These are phyloP conservation scores for Lutjanus campechanus DNA, from an alignment of 2,797 vertebrate species.

Conservation along the genomic window DNA sequence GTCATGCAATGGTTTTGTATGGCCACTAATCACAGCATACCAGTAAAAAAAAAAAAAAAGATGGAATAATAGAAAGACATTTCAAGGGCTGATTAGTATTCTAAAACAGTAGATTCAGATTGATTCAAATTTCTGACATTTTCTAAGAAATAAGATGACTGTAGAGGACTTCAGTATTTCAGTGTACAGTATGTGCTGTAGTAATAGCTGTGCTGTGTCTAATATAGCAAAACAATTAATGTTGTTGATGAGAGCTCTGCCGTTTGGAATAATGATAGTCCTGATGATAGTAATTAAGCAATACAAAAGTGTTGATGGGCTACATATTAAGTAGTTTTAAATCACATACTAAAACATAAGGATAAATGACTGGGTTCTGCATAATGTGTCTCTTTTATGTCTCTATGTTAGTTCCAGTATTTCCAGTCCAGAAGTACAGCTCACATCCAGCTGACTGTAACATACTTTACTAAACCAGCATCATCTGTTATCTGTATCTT, in stretches of 20 bases:
- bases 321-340: constrained; percentile 28
- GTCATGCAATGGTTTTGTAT: constrained; percentile 54
- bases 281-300: constrained; percentile 61
- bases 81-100: constrained; percentile 70
- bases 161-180: constrained; percentile 20
- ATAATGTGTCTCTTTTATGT: constrained; percentile 30
- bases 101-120: constrained; percentile 20
- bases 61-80: constrained; percentile 27
- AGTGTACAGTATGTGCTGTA: constrained; percentile 29
- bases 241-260: constrained; percentile 26
- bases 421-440: constrained; percentile 2
- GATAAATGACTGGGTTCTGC: constrained; percentile 10
- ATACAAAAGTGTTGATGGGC: constrained; percentile 46
- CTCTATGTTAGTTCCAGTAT: constrained; percentile 3
- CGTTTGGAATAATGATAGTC: constrained; percentile 43
- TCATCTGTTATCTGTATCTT: constrained; percentile 11
- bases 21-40: constrained; percentile 31
- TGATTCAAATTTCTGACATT: constrained; percentile 27
- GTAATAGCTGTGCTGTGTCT: constrained; percentile 50
- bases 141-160: constrained; percentile 26
- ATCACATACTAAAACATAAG: constrained; percentile 27
- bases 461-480: constrained; percentile 1
- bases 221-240: constrained; percentile 43
- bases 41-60: constrained; percentile 3
- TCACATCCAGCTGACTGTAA: background rate